Evolutionary conservation across 2,113 vertebrate genomes (phyloP), one percentile per base, ranked within the genome.

Genomic region (Colius striatus): DNA sequence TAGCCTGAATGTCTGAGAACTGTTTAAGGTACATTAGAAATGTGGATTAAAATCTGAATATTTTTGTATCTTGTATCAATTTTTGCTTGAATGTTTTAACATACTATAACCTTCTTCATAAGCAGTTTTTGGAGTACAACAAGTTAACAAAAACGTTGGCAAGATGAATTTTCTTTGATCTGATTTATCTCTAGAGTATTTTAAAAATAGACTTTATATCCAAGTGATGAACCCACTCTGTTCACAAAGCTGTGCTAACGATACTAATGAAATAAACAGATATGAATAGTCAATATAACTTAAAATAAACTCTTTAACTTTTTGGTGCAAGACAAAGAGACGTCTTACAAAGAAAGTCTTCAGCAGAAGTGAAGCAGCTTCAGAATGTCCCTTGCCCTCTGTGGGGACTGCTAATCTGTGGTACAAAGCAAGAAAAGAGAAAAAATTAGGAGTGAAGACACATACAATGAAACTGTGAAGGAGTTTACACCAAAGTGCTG

Each of bases 141-240:
- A 26, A 78, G 34, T 45, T 75, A 80, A 41, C 29, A 73, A 94
- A 90, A 23, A 3, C 45, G 3, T 55, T 81, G 83, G 48, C 41
- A 80, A 70, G 43, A 88, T 68, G 36, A 83, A 9, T 70, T 91
- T 91, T 73, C 51, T 96, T 94, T 96, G 81, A 90, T 91, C 83
- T 77, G 15, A 61, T 86, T 75, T 95, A 20, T 87, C 87, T 95
- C 84, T 75, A 38, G 83, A 72, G 74, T 62, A 57, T 29, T 89
- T 84, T 47, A 57, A 92, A 92, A 96, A 94, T 79, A 92, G 79
- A 48, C 21, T 90, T 81, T 62, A 36, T 78, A 88, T 85, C 63
- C 50, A 81, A 70, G 43, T 55, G 36, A 75, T 70, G 75, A 95
- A 84, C 27, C 47, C 73, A 89, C n/a, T 62, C 27, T 54, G 7